A percentile compares a stretch with the other conserved stretches of the same genome.
Conservation (phyloP, 2,888 invertebrate genomes). For the Andricus quercusramuli region DNA sequence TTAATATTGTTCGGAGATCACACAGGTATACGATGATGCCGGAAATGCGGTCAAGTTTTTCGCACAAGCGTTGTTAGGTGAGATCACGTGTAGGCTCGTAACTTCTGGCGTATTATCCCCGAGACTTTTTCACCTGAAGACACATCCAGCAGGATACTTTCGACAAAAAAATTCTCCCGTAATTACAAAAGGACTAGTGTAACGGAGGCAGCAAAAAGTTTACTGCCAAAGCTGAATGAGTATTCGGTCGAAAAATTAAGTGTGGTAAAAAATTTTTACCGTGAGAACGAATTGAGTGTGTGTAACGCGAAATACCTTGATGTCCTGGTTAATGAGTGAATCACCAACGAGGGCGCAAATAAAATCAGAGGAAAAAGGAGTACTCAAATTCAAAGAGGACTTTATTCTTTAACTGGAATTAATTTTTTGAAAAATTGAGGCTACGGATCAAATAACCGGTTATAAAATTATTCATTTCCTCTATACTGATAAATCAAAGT, state of each 20-base stretch:
- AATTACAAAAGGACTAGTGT: slow-evolving; percentile 39
- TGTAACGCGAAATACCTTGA: slow-evolving; percentile 20
- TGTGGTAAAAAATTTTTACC: slow-evolving; percentile 26
- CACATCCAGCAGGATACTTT: slow-evolving; percentile 23
- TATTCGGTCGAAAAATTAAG: slow-evolving; percentile 33
- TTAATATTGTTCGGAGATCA: slow-evolving; percentile 32
- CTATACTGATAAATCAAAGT: no score
- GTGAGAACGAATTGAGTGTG: slow-evolving; percentile 32
- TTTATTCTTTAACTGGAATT: no score
- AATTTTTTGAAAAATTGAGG: no score
- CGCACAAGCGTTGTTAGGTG: not conserved
- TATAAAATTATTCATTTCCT: no score
- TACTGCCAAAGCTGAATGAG: slow-evolving; percentile 34
- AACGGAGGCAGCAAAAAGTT: slow-evolving; percentile 36
- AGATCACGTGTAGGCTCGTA: slow-evolving; percentile 39
- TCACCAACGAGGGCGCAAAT: not conserved
- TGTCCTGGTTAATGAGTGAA: slow-evolving; percentile 29
- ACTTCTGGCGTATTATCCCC: slow-evolving; percentile 31
- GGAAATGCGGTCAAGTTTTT: slow-evolving; percentile 42
- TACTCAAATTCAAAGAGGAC: not conserved
- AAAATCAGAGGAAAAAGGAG: not conserved
- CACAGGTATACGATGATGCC: slow-evolving; percentile 34
- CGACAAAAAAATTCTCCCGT: slow-evolving; percentile 19
- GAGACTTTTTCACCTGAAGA: slow-evolving; percentile 30
- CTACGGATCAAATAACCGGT: no score